A percentile compares a stretch with the other conserved stretches of the same genome.
These are phyloP conservation scores for Pomacea maculata DNA, from an alignment of 1,140 invertebrate genomes.

Conservation along the genomic window DNA sequence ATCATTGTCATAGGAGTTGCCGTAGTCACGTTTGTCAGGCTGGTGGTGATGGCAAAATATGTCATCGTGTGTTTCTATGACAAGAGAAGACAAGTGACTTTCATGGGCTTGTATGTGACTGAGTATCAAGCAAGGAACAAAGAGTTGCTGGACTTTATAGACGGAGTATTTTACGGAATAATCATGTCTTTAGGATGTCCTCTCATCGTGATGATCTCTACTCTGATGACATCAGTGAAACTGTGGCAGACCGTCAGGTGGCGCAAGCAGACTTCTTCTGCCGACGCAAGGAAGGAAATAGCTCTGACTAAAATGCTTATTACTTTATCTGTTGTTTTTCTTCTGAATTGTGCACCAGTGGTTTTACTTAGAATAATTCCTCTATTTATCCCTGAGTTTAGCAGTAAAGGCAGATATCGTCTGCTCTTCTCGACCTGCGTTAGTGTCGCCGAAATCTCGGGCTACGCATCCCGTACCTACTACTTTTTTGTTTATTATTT, in stretches of 20 bases:
- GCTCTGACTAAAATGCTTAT: slow-evolving; percentile 13
- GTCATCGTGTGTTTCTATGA: slow-evolving; percentile 9
- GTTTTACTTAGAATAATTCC: too few species aligned
- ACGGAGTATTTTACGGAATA: slow-evolving; percentile 6
- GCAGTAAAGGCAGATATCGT: too few species aligned
- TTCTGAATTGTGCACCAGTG: too few species aligned
- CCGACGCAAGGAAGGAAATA: background rate
- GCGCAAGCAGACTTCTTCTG: background rate
- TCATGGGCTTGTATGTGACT: background rate
- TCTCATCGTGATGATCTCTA: background rate
- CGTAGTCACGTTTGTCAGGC: background rate
- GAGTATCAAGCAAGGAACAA: background rate
- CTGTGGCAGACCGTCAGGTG: background rate
- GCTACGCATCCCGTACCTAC: too few species aligned
- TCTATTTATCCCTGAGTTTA: too few species aligned
- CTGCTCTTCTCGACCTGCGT: too few species aligned
- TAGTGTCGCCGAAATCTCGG: too few species aligned
- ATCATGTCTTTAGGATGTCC: background rate
- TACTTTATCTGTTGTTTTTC: too few species aligned
- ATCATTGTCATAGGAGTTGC: background rate
- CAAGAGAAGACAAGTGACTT: background rate
- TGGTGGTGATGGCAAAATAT: background rate
- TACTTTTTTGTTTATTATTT: too few species aligned
- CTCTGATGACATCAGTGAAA: background rate
- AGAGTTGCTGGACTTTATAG: background rate